Base-by-base conservation (phyloP, 2,888 invertebrate genomes). In the Ophion ventricosus region DNA sequence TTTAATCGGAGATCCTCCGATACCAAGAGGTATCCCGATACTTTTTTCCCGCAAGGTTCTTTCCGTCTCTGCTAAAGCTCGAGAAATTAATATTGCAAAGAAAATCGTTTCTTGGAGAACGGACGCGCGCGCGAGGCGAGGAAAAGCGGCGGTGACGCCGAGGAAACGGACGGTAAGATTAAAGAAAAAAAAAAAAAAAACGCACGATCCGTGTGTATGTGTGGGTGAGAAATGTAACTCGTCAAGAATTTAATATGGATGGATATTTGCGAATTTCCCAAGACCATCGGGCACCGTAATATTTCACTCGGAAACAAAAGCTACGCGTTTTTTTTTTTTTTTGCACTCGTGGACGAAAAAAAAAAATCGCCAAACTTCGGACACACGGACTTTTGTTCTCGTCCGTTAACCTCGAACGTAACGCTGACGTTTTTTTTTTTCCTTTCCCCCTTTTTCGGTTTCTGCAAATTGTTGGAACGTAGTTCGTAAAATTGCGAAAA, bases 171-270 rank as follows among this genome's bases (percentile, higher is more conserved):
- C 64, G 66, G 80, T 80, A 59, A 73, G 72, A 3, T 26, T 14
- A 40, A 40, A 10, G 40, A 7, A 57, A n/a, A n/a, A n/a, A n/a
- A 57, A 73, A 80, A 80, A 79, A 72, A 73, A 73, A 43, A 49
- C 74, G 14, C 43, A 76, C 35, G 35, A 35, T 17, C 43, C 40
- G 57, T 49, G 56, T 54, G 11, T 56, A 43, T 56, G 40, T 20
- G 14, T 20, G 56, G 23, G 54, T n/a, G 57, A 40, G n/a, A 35
- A 72, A n/a, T n/a, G n/a, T n/a, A 40, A 23, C 70, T 57, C 57
- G 70, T 57, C 43, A n/a, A n/a, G 26, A 80, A 80, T 80, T 57
- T 43, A 57, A 79, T 63, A 70, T 59, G 69, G 49, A 61, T 43
- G 54, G 54, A 64, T 35, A 25, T n/a, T 73, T 40, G 40, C 40